A percentile compares a stretch with the other conserved stretches of the same genome.
phyloP scores from a whole-genome alignment of 2,797 vertebrate species.

The Anguilla megastoma region DNA sequence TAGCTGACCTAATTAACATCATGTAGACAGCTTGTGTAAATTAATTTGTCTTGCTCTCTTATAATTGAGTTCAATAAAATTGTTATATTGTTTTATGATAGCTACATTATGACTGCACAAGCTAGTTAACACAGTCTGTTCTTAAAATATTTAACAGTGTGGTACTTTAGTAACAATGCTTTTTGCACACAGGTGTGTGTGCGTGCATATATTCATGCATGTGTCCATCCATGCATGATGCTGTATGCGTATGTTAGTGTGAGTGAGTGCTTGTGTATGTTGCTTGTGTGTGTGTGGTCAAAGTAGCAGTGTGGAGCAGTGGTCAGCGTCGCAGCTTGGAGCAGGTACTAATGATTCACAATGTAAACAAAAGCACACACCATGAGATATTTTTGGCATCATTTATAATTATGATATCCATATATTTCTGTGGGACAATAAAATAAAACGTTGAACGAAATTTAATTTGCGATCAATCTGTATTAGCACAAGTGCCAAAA shows the following conservation, averaged over 20 bases:
- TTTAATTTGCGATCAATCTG: not conserved
- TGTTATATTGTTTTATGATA: constrained; percentile 62
- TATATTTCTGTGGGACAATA: not conserved
- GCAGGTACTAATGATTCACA: not conserved
- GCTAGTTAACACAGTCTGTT: not conserved
- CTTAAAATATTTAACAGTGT: not conserved
- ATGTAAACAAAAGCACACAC: not conserved
- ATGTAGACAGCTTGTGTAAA: constrained; percentile 94
- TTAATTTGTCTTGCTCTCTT: constrained; percentile 92
- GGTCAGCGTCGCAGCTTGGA: not conserved
- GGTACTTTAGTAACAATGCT: not conserved
- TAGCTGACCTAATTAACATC: constrained; percentile 66
- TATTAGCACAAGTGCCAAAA: not conserved
- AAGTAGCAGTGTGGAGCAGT: not conserved
- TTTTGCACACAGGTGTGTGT: not conserved
- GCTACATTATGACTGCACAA: not conserved
- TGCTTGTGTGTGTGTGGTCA: not conserved
- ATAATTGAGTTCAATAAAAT: constrained; percentile 98
- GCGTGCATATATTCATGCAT: too few relatives aligned
- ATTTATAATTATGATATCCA: not conserved
- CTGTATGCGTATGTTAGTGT: too few relatives aligned
- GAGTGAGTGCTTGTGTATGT: not conserved
- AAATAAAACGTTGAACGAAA: not conserved
- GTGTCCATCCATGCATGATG: too few relatives aligned
- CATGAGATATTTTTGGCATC: not conserved